Evolutionary conservation across 1,140 invertebrate genomes (phyloP).

Genomic region (Patella vulgata): DNA sequence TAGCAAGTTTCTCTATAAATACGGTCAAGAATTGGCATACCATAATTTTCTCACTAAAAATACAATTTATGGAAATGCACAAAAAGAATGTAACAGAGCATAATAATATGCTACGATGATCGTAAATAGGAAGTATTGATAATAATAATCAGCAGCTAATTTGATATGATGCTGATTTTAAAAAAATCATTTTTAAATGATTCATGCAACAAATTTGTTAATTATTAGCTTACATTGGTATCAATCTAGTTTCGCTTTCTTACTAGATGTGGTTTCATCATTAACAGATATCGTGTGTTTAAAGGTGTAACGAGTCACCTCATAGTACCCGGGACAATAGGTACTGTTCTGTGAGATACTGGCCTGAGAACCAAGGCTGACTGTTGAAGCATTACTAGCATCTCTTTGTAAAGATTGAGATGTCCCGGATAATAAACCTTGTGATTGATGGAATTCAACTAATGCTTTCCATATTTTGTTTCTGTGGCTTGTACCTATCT

Average conservation of each 20-base stretch:
- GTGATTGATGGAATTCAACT: slow-evolving; percentile 44
- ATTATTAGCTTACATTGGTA: too few species aligned
- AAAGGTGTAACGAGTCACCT: slow-evolving; percentile 62
- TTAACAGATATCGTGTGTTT: slow-evolving; percentile 56
- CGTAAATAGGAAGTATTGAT: too few species aligned
- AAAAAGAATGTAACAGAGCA: too few species aligned
- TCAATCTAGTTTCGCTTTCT: background rate
- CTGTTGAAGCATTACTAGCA: slow-evolving; percentile 35
- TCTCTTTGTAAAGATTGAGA: slow-evolving; percentile 38
- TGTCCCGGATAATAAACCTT: slow-evolving; percentile 17
- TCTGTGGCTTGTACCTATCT: slow-evolving; percentile 55
- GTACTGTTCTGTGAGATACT: slow-evolving; percentile 43
- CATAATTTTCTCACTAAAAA: too few species aligned
- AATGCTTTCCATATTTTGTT: slow-evolving; percentile 62
- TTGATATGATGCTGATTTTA: too few species aligned
- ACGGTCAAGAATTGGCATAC: too few species aligned
- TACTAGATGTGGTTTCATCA: background rate
- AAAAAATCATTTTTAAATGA: too few species aligned
- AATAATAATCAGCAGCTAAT: too few species aligned
- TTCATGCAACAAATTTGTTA: too few species aligned
- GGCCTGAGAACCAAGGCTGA: slow-evolving; percentile 28
- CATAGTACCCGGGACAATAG: slow-evolving; percentile 56
- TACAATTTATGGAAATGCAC: too few species aligned
- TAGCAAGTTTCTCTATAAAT: too few species aligned
- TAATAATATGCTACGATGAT: too few species aligned